phyloP scores from a whole-genome alignment of 2,797 vertebrate genomes.

The Chanos chanos region DNA sequence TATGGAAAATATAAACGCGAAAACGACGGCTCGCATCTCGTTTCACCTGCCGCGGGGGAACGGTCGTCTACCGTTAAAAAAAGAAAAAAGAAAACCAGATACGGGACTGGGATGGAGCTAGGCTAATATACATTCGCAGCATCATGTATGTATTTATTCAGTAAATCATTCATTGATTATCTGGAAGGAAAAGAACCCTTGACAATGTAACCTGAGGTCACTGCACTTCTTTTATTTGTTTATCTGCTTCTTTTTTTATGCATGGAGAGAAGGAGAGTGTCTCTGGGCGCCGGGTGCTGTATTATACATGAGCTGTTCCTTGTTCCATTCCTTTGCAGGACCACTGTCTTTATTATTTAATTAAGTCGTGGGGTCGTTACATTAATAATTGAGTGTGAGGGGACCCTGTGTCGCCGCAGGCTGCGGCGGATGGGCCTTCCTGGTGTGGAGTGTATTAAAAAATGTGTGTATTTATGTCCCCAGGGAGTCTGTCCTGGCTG shows the following conservation, averaged over 20 bases:
- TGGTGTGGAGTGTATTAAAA: constrained; percentile 81
- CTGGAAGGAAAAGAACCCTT: constrained; percentile 24
- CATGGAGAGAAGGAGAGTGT: constrained; percentile 18
- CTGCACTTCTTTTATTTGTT: constrained; percentile 42
- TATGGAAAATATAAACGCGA: too few relatives aligned
- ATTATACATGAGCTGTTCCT: constrained; percentile 61
- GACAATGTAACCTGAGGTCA: constrained; percentile 33
- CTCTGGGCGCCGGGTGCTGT: constrained; percentile 27
- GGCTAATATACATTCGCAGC: constrained; percentile 40
- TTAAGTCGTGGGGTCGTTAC: constrained; percentile 75
- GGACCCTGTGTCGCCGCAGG: constrained; percentile 69
- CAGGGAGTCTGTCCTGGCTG: constrained; percentile 75
- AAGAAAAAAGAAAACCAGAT: too few relatives aligned
- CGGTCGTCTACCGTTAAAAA: too few relatives aligned
- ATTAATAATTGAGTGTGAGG: constrained; percentile 83
- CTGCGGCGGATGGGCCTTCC: constrained; percentile 67
- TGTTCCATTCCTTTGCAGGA: constrained; percentile 72
- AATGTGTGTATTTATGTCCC: constrained; percentile 81
- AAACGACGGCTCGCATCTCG: too few relatives aligned
- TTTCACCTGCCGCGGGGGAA: too few relatives aligned
- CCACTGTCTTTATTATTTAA: constrained; percentile 80
- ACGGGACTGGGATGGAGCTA: constrained; percentile 11
- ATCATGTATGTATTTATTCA: constrained; percentile 37
- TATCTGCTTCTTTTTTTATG: constrained; percentile 32
- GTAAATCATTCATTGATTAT: constrained; percentile 37